phyloP scores from a whole-genome alignment of 2,888 invertebrate species.

The Andrena bicolor region DNA sequence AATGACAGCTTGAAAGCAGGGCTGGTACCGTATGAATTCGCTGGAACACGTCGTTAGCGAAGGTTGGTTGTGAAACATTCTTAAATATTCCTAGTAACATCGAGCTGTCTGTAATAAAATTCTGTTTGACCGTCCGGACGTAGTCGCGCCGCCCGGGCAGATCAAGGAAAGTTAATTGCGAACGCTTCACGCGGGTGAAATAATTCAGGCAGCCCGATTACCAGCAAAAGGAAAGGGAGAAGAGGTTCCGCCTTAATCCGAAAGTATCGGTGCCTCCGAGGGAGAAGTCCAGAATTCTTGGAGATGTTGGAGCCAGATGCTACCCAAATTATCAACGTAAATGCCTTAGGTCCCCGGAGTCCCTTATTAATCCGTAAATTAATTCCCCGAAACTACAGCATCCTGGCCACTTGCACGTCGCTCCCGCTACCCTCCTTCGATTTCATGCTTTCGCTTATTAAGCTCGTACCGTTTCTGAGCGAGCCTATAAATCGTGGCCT shows the following conservation, averaged over 20 bases:
- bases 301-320: constrained; percentile 63
- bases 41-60: neutral
- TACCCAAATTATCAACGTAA: constrained; percentile 66
- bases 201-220: constrained; percentile 41
- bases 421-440: constrained; percentile 14
- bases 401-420: constrained; percentile 50
- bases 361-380: constrained; percentile 73
- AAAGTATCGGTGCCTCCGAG: constrained; percentile 42
- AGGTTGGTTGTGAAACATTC: neutral
- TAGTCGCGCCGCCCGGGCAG: neutral
- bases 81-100: neutral
- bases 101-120: neutral
- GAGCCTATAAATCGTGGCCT: constrained; percentile 9
- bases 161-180: constrained; percentile 29
- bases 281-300: constrained; percentile 38
- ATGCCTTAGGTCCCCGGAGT: constrained; percentile 58
- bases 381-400: constrained; percentile 66
- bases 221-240: constrained; percentile 24
- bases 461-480: constrained; percentile 29
- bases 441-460: constrained; percentile 50
- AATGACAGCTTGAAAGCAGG: neutral
- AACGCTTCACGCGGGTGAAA: constrained; percentile 25
- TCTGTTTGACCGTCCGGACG: neutral
- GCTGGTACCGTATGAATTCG: neutral
- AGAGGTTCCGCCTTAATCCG: constrained; percentile 36